phyloP scores from a whole-genome alignment of 2,113 vertebrate genomes.

The Psilopsiagon aurifrons region DNA sequence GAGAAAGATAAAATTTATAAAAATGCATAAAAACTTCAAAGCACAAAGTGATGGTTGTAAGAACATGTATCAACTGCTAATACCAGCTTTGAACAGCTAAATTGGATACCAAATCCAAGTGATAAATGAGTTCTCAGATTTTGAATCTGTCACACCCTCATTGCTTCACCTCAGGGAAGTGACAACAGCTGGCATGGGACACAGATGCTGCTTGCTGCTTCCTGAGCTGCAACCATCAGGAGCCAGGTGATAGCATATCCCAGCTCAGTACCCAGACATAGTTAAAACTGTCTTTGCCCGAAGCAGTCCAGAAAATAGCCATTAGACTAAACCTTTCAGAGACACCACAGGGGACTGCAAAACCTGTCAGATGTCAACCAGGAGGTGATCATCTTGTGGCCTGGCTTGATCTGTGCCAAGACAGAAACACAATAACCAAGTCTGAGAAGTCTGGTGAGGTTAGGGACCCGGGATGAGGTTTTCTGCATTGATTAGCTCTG shows the following conservation, averaged over 20 bases:
- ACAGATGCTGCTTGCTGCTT: background rate
- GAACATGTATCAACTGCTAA: background rate
- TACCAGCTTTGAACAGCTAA: background rate
- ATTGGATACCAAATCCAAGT: background rate
- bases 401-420: background rate
- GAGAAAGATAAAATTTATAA: background rate
- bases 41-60: background rate
- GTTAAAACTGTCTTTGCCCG: background rate
- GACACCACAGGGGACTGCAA: background rate
- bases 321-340: background rate
- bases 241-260: background rate
- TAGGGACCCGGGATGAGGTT: background rate
- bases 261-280: background rate
- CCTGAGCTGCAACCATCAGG: background rate
- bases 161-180: background rate
- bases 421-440: background rate
- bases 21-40: background rate
- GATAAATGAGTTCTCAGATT: background rate
- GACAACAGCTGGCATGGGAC: background rate
- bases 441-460: background rate
- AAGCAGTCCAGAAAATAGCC: background rate
- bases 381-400: background rate
- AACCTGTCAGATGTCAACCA: background rate
- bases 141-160: background rate
- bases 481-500: background rate